phyloP scores from a whole-genome alignment of 1,140 invertebrate genomes.

The Hermetia illucens region DNA sequence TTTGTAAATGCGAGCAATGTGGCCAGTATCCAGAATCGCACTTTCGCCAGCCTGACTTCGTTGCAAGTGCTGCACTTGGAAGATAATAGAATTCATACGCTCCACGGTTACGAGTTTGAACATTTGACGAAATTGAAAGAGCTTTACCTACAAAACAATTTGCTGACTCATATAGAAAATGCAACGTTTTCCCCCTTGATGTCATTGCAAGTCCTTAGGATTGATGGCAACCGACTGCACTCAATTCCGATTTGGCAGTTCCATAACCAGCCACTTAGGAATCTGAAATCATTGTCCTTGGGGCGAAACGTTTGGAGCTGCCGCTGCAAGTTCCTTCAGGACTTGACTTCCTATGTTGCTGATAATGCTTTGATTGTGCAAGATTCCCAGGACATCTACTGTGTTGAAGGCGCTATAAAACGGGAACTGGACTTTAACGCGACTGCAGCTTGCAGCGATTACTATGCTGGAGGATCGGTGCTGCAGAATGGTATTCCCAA shows the following conservation, averaged over 20 bases:
- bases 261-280: constrained; percentile 30
- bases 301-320: constrained; percentile 79
- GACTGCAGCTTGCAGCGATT: constrained; percentile 62
- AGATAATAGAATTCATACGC: constrained; percentile 61
- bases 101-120: constrained; percentile 84
- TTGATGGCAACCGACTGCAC: constrained; percentile 72
- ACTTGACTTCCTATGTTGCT: constrained; percentile 67
- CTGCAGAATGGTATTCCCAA: constrained; percentile 70
- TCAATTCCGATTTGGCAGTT: constrained; percentile 76
- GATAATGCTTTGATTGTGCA: constrained; percentile 67
- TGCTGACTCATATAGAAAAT: constrained; percentile 63
- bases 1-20: constrained; percentile 77
- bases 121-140: constrained; percentile 64
- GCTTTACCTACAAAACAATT: constrained; percentile 77
- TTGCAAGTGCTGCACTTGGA: constrained; percentile 72
- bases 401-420: constrained; percentile 43
- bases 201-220: constrained; percentile 62
- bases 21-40: constrained; percentile 77
- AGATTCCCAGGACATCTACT: constrained; percentile 63
- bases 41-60: constrained; percentile 75
- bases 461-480: constrained; percentile 64
- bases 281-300: constrained; percentile 55
- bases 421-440: constrained; percentile 66
- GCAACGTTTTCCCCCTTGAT: constrained; percentile 60
- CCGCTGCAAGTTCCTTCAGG: constrained; percentile 76